Base-by-base conservation (phyloP, 2,888 invertebrate genomes). In the Stenodera caucasica region DNA sequence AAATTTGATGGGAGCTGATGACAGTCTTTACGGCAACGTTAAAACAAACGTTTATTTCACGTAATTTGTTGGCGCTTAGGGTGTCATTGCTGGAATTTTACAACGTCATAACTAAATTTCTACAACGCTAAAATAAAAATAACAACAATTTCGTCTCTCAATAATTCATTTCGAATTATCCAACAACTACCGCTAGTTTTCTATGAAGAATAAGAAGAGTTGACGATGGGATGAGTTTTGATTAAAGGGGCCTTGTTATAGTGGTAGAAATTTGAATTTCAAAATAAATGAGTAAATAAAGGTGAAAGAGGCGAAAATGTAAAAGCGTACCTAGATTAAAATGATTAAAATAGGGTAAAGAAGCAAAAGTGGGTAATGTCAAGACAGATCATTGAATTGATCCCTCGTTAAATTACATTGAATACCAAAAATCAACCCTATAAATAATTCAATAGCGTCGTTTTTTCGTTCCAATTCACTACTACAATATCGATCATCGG, bases 351-450 rank as follows among this genome's bases (percentile, higher is more conserved):
- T 15, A 15, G 18, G 37, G 2, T 40, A 40, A 40, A 14, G 18
- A 18, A 15, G 8, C n/a, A n/a, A n/a, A n/a, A n/a, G n/a, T n/a
- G n/a, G n/a, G n/a, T n/a, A n/a, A n/a, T n/a, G n/a, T n/a, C 8
- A 18, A 15, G 37, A 9, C 18, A 11, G 33, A 33, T 33, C 11
- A 12, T 33, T 33, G 33, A 33, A 33, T 33, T 29, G 29, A 29
- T 29, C 29, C 29, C 4, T 6, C 29, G 7, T 29, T 29, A 49
- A 11, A 49, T 49, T 49, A 23, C 29, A 23, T 49, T 51, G 51
- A 15, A 51, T 50, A 26, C 15, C 18, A 51, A 51, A 51, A 18
- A 51, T 30, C 30, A 14, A 30, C 51, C 11, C 14, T 32, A 51
- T 51, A 30, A 51, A 51, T 51, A 18, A 32, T 26, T 51, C 26